phyloP scores from a whole-genome alignment of 2,888 invertebrate genomes.

The Entomobrya multifasciata region DNA sequence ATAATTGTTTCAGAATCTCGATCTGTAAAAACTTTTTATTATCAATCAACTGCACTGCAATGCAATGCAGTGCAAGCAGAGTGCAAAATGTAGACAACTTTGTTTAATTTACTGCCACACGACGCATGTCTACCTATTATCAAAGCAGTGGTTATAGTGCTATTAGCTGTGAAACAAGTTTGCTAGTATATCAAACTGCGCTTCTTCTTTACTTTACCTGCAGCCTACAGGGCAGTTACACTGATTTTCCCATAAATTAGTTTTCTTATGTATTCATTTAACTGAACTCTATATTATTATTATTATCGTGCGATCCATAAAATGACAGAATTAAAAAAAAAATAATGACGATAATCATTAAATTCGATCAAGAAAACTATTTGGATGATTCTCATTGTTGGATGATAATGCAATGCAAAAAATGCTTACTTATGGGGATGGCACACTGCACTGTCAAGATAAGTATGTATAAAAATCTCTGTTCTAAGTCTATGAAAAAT shows the following conservation, averaged over 20 bases:
- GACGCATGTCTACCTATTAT: background rate
- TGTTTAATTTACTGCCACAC: background rate
- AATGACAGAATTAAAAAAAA: constrained; percentile 13
- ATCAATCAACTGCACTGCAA: constrained; percentile 2
- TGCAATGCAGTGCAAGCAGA: no score
- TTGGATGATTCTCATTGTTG: background rate
- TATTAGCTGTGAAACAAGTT: constrained; percentile 23
- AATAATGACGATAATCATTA: constrained; percentile 30
- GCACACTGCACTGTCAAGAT: constrained; percentile 57
- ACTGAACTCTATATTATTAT: background rate
- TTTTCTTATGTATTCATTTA: background rate
- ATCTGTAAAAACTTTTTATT: constrained; percentile 42
- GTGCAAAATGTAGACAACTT: background rate
- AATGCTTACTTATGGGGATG: background rate
- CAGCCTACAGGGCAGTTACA: background rate
- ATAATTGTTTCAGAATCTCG: constrained; percentile 35
- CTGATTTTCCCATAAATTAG: constrained; percentile 28
- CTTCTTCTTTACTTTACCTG: background rate
- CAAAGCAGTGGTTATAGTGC: background rate
- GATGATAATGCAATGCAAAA: background rate
- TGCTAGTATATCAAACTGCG: background rate
- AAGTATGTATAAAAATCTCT: constrained; percentile 10
- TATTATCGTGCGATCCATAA: constrained; percentile 13
- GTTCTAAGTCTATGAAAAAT: constrained; percentile 32
- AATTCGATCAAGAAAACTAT: constrained; percentile 48